Conservation (phyloP, 2,797 vertebrate genomes). For the Manis pentadactyla region DNA sequence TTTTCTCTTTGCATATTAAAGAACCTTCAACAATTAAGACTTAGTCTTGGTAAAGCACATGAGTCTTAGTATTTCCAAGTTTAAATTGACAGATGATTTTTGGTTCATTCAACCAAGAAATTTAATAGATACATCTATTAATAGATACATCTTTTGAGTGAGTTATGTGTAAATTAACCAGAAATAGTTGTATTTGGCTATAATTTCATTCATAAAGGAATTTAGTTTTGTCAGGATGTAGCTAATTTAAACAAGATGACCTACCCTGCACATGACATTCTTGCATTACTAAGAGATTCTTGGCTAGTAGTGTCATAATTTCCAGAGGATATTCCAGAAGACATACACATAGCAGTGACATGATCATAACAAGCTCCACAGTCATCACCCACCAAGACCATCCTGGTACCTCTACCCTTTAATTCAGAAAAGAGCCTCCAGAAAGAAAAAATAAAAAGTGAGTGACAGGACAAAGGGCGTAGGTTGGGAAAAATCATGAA, state of each 20-base stretch:
- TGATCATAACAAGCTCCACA: conserved; percentile 26
- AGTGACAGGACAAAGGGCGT: background rate
- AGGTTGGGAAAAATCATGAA: background rate
- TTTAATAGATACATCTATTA: background rate
- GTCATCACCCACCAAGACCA: background rate
- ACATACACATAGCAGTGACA: conserved; percentile 52
- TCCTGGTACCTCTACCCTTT: background rate
- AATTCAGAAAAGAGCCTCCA: conserved; percentile 29
- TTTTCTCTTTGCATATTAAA: conserved; percentile 68
- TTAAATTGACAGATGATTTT: conserved; percentile 68
- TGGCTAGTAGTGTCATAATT: conserved; percentile 67
- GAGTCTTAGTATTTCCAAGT: conserved; percentile 54
- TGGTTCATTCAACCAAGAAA: conserved; percentile 69
- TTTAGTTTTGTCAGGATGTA: conserved; percentile 67
- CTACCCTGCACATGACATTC: conserved; percentile 66
- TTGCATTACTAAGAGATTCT: conserved; percentile 69
- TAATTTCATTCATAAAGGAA: conserved; percentile 59
- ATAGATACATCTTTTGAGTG: conserved; percentile 64
- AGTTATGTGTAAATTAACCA: conserved; percentile 77
- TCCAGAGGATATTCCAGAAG: conserved; percentile 68
- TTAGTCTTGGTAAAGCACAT: background rate
- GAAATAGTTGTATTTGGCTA: conserved; percentile 58
- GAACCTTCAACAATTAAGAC: conserved; percentile 48
- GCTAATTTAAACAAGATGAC: conserved; percentile 81
- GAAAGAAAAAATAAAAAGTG: background rate